Base-by-base conservation (phyloP, 2,113 vertebrate genomes). In the Vulpes vulpes region DNA sequence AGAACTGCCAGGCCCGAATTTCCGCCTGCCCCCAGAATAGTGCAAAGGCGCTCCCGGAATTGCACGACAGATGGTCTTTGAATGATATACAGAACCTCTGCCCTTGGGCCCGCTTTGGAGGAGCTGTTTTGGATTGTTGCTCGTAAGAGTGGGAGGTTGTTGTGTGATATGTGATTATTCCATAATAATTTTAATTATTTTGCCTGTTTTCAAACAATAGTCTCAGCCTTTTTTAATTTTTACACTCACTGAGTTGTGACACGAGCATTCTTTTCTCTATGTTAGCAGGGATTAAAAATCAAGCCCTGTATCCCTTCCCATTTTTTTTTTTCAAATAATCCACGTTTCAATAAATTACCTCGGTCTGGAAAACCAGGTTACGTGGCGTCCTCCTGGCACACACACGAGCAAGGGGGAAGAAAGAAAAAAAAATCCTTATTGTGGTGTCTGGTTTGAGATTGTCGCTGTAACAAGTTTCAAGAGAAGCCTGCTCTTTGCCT, bases 21-120 rank as follows among this genome's bases (percentile, higher is more conserved):
- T 98, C 99, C 98, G 98, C 98, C 98, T 98, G 98, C 99, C 98
- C 99, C 98, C 98, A 92, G 98, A 98, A 99, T 97, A 98, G 98
- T 97, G 98, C 99, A 98, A 98, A 98, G 98, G 98, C 98, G 98
- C 98, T 99, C 96, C 99, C 99, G 98, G 99, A 99, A 99, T 98
- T 99, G 98, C 98, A 98, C 98, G 99, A 99, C 99, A 99, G 99
- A 99, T 99, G 99, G 99, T 99, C 99, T 99, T 98, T 99, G 98
- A 99, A 99, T 99, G 99, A 99, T 99, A 99, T 99, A 99, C 99
- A 99, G 98, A 99, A 99, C 99, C 98, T 99, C 99, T 99, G 99
- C 99, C 99, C 99, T 98, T 98, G 99, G 99, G 99, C 99, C 99
- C 99, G 99, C 99, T 99, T 99, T 99, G 99, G 99, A 99, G 99